phyloP scores from a whole-genome alignment of 2,888 invertebrate genomes.

The Coleophora flavipennella region DNA sequence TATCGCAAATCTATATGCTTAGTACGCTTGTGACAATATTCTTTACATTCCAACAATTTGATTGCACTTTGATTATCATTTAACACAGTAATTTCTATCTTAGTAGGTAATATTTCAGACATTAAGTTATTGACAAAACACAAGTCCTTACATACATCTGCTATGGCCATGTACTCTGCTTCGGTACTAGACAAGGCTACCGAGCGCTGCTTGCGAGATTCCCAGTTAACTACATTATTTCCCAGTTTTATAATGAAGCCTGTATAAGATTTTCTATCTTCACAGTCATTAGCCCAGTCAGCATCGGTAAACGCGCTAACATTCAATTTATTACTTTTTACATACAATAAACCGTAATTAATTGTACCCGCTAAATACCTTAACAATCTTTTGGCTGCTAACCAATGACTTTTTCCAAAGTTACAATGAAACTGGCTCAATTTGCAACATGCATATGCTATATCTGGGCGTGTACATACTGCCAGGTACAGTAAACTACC shows the following conservation, averaged over 20 bases:
- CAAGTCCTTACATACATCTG: too few species aligned
- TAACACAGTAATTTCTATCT: too few species aligned
- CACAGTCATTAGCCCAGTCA: too few species aligned
- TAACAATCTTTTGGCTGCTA: slow-evolving; percentile 1
- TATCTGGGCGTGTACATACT: slow-evolving; percentile 2
- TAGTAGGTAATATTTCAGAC: too few species aligned
- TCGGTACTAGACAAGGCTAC: too few species aligned
- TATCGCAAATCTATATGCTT: background rate
- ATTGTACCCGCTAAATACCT: slow-evolving; percentile 3
- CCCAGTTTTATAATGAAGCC: too few species aligned
- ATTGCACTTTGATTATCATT: background rate
- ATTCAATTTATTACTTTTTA: background rate
- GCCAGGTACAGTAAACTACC: slow-evolving; percentile 2
- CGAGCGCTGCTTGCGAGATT: too few species aligned
- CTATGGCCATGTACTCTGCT: too few species aligned
- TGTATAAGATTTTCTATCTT: too few species aligned
- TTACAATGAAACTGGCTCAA: background rate
- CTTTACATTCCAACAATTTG: background rate
- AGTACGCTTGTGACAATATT: background rate
- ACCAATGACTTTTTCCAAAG: slow-evolving; percentile 1
- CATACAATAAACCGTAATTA: background rate
- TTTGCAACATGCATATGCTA: slow-evolving; percentile 2
- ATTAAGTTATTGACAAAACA: too few species aligned
- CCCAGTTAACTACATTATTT: too few species aligned
- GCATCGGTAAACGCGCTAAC: background rate